Conservation (phyloP, 2,113 vertebrate genomes). For the Cranoglanis bouderius region DNA sequence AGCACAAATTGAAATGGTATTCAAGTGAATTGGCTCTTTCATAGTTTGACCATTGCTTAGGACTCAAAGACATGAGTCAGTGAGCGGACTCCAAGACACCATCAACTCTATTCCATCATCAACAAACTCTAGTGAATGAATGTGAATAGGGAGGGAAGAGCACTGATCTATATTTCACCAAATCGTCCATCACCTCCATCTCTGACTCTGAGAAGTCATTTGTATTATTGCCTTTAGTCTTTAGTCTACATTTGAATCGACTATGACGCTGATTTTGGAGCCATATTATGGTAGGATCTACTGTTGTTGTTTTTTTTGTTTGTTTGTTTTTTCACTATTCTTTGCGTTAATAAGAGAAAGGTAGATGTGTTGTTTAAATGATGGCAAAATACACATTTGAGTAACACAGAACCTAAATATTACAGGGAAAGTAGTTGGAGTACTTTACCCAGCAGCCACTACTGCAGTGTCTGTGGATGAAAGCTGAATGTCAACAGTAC, state of each 20-base stretch:
- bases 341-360: not conserved
- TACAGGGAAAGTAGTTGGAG: not conserved
- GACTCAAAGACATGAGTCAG: not conserved
- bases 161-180: not conserved
- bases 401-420: not conserved
- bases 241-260: not conserved
- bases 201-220: not conserved
- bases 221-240: not conserved
- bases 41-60: not conserved
- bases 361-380: not conserved
- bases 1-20: not conserved
- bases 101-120: not conserved
- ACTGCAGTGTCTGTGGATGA: not conserved
- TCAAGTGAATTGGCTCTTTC: not conserved
- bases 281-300: not conserved
- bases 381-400: too few species aligned
- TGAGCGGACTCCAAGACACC: not conserved
- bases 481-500: not conserved
- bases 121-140: not conserved
- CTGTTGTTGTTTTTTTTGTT: too few species aligned
- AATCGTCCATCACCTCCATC: not conserved
- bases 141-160: not conserved
- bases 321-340: not conserved
- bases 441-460: constrained; percentile 12
- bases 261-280: not conserved